Conservation (phyloP, 1,140 invertebrate species). For the Diorhabda sublineata region DNA sequence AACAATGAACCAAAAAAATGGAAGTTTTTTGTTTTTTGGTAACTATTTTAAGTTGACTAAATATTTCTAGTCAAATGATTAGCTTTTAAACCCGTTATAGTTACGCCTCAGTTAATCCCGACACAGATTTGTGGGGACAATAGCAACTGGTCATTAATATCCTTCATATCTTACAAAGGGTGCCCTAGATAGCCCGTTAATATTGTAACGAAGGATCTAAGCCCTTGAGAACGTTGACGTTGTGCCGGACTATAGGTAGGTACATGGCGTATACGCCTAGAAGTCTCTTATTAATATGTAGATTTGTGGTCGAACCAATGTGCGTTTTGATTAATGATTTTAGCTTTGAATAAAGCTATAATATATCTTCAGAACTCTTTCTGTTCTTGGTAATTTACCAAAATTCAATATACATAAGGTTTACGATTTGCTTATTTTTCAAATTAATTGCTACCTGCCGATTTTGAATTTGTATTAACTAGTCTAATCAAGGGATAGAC, state of each 20-base stretch:
- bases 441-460: too few relatives aligned
- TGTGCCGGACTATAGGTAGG: constrained; percentile 1
- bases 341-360: background rate
- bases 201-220: background rate
- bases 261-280: background rate
- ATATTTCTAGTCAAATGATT: background rate
- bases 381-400: too few relatives aligned
- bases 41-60: too few relatives aligned
- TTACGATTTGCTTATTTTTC: too few relatives aligned
- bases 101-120: background rate
- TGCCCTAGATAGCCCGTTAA: constrained; percentile 1
- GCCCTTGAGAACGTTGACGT: background rate
- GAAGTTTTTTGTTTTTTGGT: too few relatives aligned
- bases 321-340: constrained; percentile 1
- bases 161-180: background rate
- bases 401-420: too few relatives aligned
- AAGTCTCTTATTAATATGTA: background rate
- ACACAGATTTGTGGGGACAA: background rate
- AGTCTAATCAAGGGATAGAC: too few relatives aligned
- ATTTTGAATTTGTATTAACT: too few relatives aligned
- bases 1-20: too few relatives aligned
- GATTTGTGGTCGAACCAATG: background rate
- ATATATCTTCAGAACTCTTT: too few relatives aligned
- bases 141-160: background rate
- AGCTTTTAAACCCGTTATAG: background rate